phyloP scores from a whole-genome alignment of 2,797 vertebrate species.

The Parotocinclus haroldoi region DNA sequence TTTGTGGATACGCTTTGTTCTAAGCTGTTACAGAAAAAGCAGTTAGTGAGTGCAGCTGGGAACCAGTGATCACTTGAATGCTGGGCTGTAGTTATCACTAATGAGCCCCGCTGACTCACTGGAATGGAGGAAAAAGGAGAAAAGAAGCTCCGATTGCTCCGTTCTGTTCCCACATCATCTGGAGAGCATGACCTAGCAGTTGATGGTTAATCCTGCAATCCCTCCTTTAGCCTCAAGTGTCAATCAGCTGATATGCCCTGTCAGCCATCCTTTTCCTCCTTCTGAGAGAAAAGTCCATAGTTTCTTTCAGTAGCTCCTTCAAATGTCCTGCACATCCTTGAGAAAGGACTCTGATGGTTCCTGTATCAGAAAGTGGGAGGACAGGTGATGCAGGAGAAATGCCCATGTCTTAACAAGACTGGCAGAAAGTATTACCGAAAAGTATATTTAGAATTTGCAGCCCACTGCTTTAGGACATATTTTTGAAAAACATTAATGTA shows the following conservation, averaged over 20 bases:
- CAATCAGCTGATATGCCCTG: conserved; percentile 16
- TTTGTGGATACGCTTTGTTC: conserved; percentile 23
- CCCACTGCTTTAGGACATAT: not conserved
- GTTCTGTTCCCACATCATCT: conserved; percentile 21
- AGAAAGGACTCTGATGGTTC: conserved; percentile 15
- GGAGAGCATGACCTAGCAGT: conserved; percentile 24
- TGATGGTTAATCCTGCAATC: conserved; percentile 6
- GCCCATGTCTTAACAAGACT: not conserved
- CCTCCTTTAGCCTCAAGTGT: conserved; percentile 17
- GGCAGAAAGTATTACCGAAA: not conserved
- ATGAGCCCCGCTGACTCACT: conserved; percentile 30
- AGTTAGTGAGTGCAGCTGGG: conserved; percentile 13
- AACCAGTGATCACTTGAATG: conserved; percentile 17
- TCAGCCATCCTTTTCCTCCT: conserved; percentile 11
- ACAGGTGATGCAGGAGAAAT: conserved; percentile 11
- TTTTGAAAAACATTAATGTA: conserved; percentile 1
- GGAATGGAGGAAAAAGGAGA: conserved; percentile 12
- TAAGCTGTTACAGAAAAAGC: conserved; percentile 27
- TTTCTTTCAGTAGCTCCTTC: conserved; percentile 2
- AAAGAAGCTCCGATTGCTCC: conserved; percentile 32
- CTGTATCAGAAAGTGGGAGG: not conserved
- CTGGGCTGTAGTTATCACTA: conserved; percentile 25
- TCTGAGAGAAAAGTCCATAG: not conserved
- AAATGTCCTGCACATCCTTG: not conserved
- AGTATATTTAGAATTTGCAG: not conserved